phyloP scores from a whole-genome alignment of 2,113 vertebrate genomes.

The Tetrao urogallus region DNA sequence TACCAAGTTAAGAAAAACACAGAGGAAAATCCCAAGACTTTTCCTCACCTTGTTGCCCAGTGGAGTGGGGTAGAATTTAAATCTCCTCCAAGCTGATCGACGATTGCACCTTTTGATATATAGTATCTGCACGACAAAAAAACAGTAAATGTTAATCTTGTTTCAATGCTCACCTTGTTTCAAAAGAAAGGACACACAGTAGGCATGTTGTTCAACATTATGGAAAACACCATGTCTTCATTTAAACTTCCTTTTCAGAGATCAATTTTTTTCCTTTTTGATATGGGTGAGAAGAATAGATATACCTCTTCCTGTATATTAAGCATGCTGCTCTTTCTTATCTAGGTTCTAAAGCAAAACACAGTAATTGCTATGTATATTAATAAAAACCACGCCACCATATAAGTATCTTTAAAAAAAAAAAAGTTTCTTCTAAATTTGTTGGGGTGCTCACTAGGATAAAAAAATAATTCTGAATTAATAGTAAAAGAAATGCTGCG shows the following conservation, averaged over 20 bases:
- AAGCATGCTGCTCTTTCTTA: neutral
- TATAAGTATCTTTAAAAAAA: neutral
- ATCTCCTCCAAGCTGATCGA: conserved; percentile 98
- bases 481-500: neutral
- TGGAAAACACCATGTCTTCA: neutral
- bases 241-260: neutral
- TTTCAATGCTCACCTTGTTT: neutral
- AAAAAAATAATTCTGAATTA: neutral
- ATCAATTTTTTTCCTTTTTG: neutral
- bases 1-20: neutral
- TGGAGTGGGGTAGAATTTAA: conserved; percentile 98
- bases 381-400: neutral
- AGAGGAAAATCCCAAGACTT: neutral
- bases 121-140: conserved; percentile 85
- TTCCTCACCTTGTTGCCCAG: conserved; percentile 94
- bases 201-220: neutral
- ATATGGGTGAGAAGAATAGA: neutral
- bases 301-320: neutral
- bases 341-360: neutral
- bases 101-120: conserved; percentile 97
- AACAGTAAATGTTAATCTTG: conserved; percentile 7
- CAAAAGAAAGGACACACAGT: neutral
- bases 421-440: neutral
- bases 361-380: neutral
- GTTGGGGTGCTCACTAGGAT: neutral